Evolutionary conservation across 2,113 vertebrate genomes (phyloP).

Genomic region (Bambusicola thoracicus): DNA sequence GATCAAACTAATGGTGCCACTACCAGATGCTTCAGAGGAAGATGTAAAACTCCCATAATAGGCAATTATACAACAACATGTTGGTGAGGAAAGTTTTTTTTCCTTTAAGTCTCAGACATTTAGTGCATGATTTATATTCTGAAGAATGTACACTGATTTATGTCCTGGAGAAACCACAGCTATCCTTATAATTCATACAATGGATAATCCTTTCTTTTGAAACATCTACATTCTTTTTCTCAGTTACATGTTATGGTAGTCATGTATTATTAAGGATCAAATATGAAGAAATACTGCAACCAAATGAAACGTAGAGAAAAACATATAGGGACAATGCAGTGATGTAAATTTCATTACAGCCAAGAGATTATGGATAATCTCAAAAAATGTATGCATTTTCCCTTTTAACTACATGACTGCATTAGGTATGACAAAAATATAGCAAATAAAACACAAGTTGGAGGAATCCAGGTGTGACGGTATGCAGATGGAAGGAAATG

Average conservation of each 20-base stretch:
- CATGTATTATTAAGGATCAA: background rate
- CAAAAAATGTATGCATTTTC: background rate
- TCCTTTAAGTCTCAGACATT: slow-evolving; percentile 36
- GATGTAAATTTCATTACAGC: background rate
- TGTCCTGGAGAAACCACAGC: slow-evolving; percentile 22
- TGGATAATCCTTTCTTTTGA: background rate
- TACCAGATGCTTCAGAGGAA: slow-evolving; percentile 65
- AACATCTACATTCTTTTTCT: background rate
- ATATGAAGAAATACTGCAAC: background rate
- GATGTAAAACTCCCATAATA: slow-evolving; percentile 53
- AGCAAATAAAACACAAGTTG: background rate
- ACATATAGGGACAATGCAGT: background rate
- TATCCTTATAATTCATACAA: background rate
- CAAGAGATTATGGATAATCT: background rate
- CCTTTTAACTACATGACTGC: background rate
- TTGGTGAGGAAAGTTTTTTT: background rate
- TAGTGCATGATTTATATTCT: slow-evolving; percentile 21
- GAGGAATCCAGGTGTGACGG: background rate
- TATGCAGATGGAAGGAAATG: background rate
- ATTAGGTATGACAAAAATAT: background rate
- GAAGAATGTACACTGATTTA: slow-evolving; percentile 61
- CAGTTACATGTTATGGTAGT: background rate
- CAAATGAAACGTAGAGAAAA: background rate
- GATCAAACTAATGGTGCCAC: slow-evolving; percentile 56
- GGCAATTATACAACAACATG: slow-evolving; percentile 45